Evolutionary conservation across 2,888 invertebrate species (phyloP).

Genomic region (Iselma pallidipennis): DNA sequence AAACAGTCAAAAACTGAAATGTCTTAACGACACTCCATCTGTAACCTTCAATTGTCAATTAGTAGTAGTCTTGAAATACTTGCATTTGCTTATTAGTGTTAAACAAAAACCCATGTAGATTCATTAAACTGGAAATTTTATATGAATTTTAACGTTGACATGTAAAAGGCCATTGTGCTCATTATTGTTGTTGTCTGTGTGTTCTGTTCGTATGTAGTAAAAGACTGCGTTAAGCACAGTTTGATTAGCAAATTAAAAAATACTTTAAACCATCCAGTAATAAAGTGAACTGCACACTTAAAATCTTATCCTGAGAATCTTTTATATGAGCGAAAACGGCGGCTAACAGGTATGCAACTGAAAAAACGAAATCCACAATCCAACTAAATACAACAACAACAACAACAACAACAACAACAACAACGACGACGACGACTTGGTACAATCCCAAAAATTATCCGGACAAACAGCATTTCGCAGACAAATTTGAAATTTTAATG

Average conservation of each 20-base stretch:
- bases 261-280: conserved; percentile 2
- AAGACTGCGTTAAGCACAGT: conserved; percentile 1
- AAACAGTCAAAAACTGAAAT: too few relatives aligned
- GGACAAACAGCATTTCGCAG: conserved; percentile 47
- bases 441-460: conserved; percentile 44
- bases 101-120: neutral
- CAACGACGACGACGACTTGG: conserved; percentile 10
- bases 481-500: conserved; percentile 46
- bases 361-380: conserved; percentile 14
- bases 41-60: neutral
- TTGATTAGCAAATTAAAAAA: conserved; percentile 9
- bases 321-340: conserved; percentile 9
- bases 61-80: neutral
- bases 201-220: neutral
- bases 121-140: neutral
- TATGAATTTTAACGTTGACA: too few relatives aligned
- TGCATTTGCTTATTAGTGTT: neutral
- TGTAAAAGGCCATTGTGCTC: neutral
- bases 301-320: conserved; percentile 18
- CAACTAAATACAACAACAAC: too few relatives aligned
- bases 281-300: conserved; percentile 3
- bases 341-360: conserved; percentile 11
- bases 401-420: conserved; percentile 14
- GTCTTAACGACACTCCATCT: too few relatives aligned
- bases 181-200: neutral